Evolutionary conservation across 2,888 invertebrate genomes (phyloP).

Genomic region (Temnothorax unifasciatus): DNA sequence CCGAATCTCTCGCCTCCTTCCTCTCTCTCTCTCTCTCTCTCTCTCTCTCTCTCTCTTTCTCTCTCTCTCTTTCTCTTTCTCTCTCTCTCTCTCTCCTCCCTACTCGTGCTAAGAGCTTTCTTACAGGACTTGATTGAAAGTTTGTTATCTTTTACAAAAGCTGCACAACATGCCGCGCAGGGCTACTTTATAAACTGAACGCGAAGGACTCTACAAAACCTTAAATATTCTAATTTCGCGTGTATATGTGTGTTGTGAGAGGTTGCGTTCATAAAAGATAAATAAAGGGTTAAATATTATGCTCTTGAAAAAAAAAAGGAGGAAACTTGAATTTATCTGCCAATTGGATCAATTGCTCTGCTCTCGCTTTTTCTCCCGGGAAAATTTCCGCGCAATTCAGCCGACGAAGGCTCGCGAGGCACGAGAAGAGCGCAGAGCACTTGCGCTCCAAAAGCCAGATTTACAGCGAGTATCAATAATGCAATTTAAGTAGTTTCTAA

Average conservation of each 20-base stretch:
- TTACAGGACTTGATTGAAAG: conserved; percentile 70
- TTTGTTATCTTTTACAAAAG: conserved; percentile 70
- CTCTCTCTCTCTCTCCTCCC: background rate
- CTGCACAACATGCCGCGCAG: conserved; percentile 59
- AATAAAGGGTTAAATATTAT: conserved; percentile 73
- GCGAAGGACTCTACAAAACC: conserved; percentile 73
- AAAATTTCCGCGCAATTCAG: background rate
- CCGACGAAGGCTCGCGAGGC: background rate
- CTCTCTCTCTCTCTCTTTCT: background rate
- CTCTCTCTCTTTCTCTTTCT: background rate
- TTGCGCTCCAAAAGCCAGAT: conserved; percentile 74
- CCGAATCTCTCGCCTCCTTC: conserved; percentile 61
- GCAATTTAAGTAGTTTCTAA: conserved; percentile 80
- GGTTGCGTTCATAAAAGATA: conserved; percentile 76
- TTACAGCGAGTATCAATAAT: conserved; percentile 81
- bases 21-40: background rate
- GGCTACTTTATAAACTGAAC: conserved; percentile 66
- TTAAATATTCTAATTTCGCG: conserved; percentile 73
- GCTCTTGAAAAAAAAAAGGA: conserved; percentile 66
- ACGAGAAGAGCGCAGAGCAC: conserved; percentile 64
- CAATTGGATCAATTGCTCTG: conserved; percentile 75
- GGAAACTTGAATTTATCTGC: conserved; percentile 77
- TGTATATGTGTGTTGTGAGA: conserved; percentile 77
- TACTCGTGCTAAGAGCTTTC: conserved; percentile 73
- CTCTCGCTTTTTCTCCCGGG: background rate